These are phyloP conservation scores for Ennomos quercinarius DNA, from an alignment of 2,888 invertebrate species.

Conservation along the genomic window DNA sequence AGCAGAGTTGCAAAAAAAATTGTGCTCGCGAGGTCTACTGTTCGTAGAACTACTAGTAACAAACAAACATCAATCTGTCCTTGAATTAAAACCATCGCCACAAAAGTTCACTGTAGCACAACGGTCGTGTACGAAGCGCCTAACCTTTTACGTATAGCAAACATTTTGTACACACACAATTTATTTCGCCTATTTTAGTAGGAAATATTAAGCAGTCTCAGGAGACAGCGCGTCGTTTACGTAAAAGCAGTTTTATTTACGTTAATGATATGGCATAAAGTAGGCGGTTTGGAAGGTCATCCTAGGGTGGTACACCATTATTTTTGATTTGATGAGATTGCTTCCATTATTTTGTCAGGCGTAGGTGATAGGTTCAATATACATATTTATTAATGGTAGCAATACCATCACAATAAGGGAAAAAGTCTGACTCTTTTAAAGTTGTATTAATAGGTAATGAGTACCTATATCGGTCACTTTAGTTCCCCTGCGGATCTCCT, in stretches of 20 bases:
- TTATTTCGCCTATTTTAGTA: background rate
- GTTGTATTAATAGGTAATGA: too few species aligned
- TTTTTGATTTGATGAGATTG: conserved; percentile 19
- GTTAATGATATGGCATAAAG: conserved; percentile 23
- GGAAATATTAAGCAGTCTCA: conserved; percentile 7
- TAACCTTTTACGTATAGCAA: conserved; percentile 34
- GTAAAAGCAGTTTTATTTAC: conserved; percentile 21
- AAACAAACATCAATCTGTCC: background rate
- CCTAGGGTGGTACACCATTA: conserved; percentile 6
- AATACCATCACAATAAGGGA: too few species aligned
- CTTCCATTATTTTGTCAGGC: conserved; percentile 8
- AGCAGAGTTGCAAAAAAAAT: too few species aligned
- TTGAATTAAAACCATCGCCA: background rate
- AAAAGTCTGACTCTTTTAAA: too few species aligned
- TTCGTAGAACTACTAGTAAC: too few species aligned
- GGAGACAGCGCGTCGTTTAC: conserved; percentile 10
- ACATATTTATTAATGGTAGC: too few species aligned
- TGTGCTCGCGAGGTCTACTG: too few species aligned
- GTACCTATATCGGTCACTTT: too few species aligned
- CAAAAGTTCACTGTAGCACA: background rate
- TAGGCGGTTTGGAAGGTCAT: conserved; percentile 20
- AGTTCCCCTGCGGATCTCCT: too few species aligned
- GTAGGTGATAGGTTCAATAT: background rate
- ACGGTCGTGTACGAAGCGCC: conserved; percentile 8
- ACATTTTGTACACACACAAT: conserved; percentile 1